Base-by-base conservation (phyloP, 2,797 vertebrate species). In the Argyrosomus regius region DNA sequence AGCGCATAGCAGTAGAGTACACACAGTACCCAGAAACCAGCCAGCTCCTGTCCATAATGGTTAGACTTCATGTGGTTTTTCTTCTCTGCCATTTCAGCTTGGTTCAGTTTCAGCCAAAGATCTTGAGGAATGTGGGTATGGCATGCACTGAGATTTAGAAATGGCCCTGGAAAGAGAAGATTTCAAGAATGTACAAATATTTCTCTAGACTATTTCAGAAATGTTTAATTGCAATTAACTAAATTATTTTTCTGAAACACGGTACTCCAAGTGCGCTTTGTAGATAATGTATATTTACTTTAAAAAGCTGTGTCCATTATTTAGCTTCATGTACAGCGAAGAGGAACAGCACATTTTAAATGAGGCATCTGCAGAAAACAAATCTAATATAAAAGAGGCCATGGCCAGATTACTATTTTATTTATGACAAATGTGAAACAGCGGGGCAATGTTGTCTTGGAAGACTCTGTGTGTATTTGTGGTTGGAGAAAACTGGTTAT, bases 51-150 rank as follows among this genome's bases (percentile, higher is more conserved):
- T 90, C 90, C 82, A 45, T 83, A 75, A 83, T 84, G 85, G 82
- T 90, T 86, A 84, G 80, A 77, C 85, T 78, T 84, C 74, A 81
- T 91, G 88, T 85, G 91, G 90, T 90, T 91, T 39, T 88, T 74
- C 78, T 76, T 71, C 84, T 66, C 77, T 84, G 80, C 78, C 88
- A 82, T 92, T 91, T 89, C 66, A 77, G 69, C 70, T 56, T 54
- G 84, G 69, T 86, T 88, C 60, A 74, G 58, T 86, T 87, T 89
- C 71, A 85, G 81, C 73, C 81, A 64, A 63, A 77, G 80, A 89
- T 79, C 78, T 74, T 78, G 65, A 85, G 90, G 89, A 93, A 93
- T 92, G 93, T 78, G 78, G 61, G 66, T 50, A 79, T 76, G 87
- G 88, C 89, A 89, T 76, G 77, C 67, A 31, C 61, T 67, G 60